A percentile compares a stretch with the other conserved stretches of the same genome.
Evolutionary conservation across 2,888 invertebrate genomes (phyloP).

Genomic region (Drosophila paracracens): DNA sequence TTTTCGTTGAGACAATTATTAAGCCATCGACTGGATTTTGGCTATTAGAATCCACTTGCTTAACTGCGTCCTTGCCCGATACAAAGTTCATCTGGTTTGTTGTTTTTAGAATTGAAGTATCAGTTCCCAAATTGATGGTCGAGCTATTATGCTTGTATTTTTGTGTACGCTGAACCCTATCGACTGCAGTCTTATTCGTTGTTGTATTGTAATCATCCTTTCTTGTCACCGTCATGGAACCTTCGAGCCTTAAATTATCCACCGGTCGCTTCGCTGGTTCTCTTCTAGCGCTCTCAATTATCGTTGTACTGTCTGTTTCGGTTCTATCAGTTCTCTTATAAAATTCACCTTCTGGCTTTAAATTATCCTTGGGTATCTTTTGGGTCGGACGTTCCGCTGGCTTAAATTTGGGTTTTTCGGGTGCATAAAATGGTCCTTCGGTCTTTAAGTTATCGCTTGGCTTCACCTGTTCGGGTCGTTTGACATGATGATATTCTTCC

Average conservation of each 20-base stretch:
- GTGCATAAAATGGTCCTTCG: constrained; percentile 87
- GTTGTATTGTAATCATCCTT: constrained; percentile 69
- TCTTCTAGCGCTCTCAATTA: constrained; percentile 85
- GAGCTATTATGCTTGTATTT: constrained; percentile 86
- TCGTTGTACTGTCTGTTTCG: constrained; percentile 85
- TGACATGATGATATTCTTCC: constrained; percentile 85
- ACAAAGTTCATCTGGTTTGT: constrained; percentile 87
- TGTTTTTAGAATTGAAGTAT: constrained; percentile 86
- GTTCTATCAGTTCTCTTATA: constrained; percentile 85
- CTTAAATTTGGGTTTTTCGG: constrained; percentile 85
- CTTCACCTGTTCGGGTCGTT: constrained; percentile 66
- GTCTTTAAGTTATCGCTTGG: constrained; percentile 86
- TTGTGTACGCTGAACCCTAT: constrained; percentile 62
- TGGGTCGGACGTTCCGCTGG: constrained; percentile 86
- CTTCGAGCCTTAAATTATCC: constrained; percentile 88
- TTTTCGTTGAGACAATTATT: constrained; percentile 86
- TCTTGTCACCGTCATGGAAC: constrained; percentile 77
- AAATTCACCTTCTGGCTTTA: constrained; percentile 85
- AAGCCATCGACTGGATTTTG: constrained; percentile 86
- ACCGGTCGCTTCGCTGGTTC: constrained; percentile 86
- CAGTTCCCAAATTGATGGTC: constrained; percentile 88
- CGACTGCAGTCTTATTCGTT: constrained; percentile 54
- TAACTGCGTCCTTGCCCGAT: constrained; percentile 85
- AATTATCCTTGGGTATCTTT: constrained; percentile 86
- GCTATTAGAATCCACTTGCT: constrained; percentile 83